A percentile compares a stretch with the other conserved stretches of the same genome.
phyloP scores from a whole-genome alignment of 2,888 invertebrate species.

The Corbicula japonica region DNA sequence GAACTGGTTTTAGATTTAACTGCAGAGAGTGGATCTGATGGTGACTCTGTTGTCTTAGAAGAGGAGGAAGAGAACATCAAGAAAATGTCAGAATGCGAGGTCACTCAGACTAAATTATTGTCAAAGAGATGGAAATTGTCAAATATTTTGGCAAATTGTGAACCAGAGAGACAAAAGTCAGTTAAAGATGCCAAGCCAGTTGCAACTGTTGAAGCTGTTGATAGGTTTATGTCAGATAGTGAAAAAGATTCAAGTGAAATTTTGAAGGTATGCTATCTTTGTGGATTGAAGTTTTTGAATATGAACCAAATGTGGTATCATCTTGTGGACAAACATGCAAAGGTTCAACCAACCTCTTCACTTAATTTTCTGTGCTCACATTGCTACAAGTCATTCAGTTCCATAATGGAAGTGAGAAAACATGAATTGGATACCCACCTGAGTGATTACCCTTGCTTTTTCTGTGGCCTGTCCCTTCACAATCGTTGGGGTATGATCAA shows the following conservation, averaged over 20 bases:
- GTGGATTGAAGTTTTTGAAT: not conserved
- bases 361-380: slow-evolving; percentile 6
- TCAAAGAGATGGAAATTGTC: too few species aligned
- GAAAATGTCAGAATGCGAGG: too few species aligned
- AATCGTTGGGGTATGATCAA: not conserved
- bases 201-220: too few species aligned
- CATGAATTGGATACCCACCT: slow-evolving; percentile 19
- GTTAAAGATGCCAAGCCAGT: too few species aligned
- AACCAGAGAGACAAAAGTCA: too few species aligned
- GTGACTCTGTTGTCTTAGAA: too few species aligned
- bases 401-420: not conserved
- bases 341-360: not conserved
- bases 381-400: not conserved
- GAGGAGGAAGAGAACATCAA: too few species aligned
- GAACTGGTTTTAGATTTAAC: not conserved
- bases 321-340: slow-evolving; percentile 3
- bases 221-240: too few species aligned
- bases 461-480: slow-evolving; percentile 11
- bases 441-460: slow-evolving; percentile 26
- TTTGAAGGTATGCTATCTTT: not conserved
- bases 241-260: not conserved
- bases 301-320: not conserved
- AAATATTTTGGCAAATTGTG: too few species aligned
- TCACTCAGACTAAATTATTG: too few species aligned
- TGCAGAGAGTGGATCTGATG: not conserved